Percentiles rank a stretch among this genome's conserved stretches.
These are phyloP conservation scores for Myrmophylax atrothorax DNA, from an alignment of 2,113 vertebrate genomes.

Conservation along the genomic window DNA sequence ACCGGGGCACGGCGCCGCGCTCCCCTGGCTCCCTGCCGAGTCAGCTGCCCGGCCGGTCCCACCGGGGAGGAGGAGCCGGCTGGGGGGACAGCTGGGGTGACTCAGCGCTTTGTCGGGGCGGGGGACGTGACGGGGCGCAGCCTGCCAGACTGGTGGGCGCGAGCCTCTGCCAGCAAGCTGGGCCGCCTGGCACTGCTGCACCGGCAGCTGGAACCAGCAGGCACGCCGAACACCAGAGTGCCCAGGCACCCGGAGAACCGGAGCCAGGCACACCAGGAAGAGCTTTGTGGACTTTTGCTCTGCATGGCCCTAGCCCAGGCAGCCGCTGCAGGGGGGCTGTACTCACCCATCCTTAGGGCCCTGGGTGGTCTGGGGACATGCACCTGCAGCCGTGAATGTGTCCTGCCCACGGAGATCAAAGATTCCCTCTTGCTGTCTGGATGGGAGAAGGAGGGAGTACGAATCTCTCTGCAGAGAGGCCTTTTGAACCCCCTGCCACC, in stretches of 20 bases:
- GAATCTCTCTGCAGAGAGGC: too few species aligned
- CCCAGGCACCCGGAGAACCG: accelerated
- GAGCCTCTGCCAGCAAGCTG: not conserved
- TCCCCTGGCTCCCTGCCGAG: not conserved
- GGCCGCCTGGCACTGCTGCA: not conserved
- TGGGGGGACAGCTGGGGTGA: not conserved
- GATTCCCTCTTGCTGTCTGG: not conserved
- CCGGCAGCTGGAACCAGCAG: not conserved
- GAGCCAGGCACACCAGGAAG: accelerated
- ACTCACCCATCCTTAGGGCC: too few species aligned
- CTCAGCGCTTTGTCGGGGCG: not conserved
- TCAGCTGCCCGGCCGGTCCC: not conserved
- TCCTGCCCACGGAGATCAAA: accelerated
- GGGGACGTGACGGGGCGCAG: not conserved
- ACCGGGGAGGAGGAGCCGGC: not conserved
- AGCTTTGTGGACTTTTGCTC: not conserved
- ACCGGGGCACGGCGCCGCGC: not conserved
- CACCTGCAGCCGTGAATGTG: not conserved
- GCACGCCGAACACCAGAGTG: not conserved
- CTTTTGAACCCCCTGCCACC: not conserved
- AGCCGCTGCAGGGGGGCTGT: not conserved
- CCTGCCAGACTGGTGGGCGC: not conserved
- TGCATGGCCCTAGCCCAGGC: accelerated
- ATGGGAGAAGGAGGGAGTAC: not conserved
- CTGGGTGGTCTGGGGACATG: accelerated